Conservation (phyloP, 2,797 vertebrate genomes). For the Pipistrellus pipistrellus region DNA sequence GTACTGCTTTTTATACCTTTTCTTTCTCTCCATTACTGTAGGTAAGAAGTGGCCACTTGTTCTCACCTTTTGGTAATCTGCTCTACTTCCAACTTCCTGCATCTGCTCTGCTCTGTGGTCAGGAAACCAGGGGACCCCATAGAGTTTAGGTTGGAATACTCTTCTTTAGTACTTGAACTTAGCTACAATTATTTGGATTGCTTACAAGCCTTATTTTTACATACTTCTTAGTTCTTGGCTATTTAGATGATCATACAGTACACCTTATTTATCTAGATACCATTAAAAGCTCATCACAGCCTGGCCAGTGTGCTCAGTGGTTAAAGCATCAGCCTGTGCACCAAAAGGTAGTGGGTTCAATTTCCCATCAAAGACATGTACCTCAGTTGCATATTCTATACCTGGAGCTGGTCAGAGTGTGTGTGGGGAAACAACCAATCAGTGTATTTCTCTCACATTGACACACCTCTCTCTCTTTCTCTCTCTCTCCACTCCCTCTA, state of each 20-base stretch:
- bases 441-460: too few relatives aligned
- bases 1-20: not conserved
- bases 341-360: too few relatives aligned
- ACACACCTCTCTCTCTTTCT: too few relatives aligned
- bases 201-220: not conserved
- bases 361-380: too few relatives aligned
- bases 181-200: constrained; percentile 12
- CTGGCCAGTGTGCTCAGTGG: too few relatives aligned
- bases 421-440: too few relatives aligned
- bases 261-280: constrained; percentile 35
- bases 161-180: constrained; percentile 12
- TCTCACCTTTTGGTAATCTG: not conserved
- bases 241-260: not conserved
- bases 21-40: not conserved
- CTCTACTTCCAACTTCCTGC: not conserved
- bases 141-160: constrained; percentile 24
- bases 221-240: constrained; percentile 16
- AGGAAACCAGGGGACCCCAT: not conserved
- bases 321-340: too few relatives aligned
- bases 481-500: too few relatives aligned
- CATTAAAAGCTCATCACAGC: constrained; percentile 37
- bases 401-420: too few relatives aligned
- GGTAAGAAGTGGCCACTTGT: not conserved
- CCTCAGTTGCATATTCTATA: too few relatives aligned
- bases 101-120: not conserved